Evolutionary conservation across 2,113 vertebrate species (phyloP), one percentile per base, ranked within the genome.

Genomic region (Corythornis vintsioides): DNA sequence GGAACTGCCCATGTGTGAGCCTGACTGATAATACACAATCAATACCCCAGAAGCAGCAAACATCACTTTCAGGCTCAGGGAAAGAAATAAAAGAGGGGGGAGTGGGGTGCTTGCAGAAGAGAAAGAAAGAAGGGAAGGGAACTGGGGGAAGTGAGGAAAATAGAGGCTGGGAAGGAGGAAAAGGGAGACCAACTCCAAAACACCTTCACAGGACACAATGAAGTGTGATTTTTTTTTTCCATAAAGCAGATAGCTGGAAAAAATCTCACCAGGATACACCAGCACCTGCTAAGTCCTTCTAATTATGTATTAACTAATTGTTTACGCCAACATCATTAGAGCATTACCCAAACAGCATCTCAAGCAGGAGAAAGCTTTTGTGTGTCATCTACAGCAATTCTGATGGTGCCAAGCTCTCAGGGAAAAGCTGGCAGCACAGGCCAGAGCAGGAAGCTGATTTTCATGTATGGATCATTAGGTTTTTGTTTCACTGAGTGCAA

Each of bases 1-100:
- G 98, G 96, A 98, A 98, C 98, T 98, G 98, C 97, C 94, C 15
- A 96, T 95, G 97, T 98, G 98, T 98, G 98, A 98, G 97, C 96
- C 97, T 96, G 96, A 96, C 97, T 98, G 98, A 98, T 98, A 98
- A 98, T 98, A 97, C 88, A 97, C 96, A 98, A 97, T 98, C 98
- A 98, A 98, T 98, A 97, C 93, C 74, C 96, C 90, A 96, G 96
- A 98, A 97, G 96, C 94, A 73, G 94, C 84, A 96, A 97, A 97
- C 96, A 96, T 97, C 87, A 95, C 97, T 97, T 95, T 96, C 93
- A 89, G 86, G 96, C 65, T 90, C 75, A 86, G 31, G 42, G 42
- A 93, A 93, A 92, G 28, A 1, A 91, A 71, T 22, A 7, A 70
- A 22, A 6, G 29, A 3, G 1, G 3, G 11, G 6, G 6, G 11